Base-by-base conservation (phyloP, 2,113 vertebrate species). In the Melanocharis versteri region DNA sequence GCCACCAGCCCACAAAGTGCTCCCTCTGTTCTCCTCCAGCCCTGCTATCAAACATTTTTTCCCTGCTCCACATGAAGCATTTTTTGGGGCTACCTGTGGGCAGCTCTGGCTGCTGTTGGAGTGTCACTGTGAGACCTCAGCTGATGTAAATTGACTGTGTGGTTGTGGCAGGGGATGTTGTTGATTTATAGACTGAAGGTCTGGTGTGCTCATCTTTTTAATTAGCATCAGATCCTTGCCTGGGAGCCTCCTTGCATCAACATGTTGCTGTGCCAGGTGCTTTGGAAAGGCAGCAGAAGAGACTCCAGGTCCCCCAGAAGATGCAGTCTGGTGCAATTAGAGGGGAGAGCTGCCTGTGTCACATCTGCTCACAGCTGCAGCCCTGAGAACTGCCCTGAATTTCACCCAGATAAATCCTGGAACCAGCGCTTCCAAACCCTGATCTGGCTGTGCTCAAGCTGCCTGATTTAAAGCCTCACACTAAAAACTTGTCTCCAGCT, bases 161-260 rank as follows among this genome's bases (percentile, higher is more conserved):
- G 24, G 2, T 30, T 19, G 76, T 42, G 75, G 87, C 87, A 81
- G 77, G 42, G 51, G 48, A 19, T 70, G 87, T 30, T 65, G 68
- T 57, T 72, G 64, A 62, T 91, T 77, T 87, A 48, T 17, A 54
- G 51, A 89, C 42, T 50, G 83, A 61, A 45, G 64, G 54, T 70
- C 83, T 92, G 76, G 31, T 6, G n/a, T 60, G 91, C 80, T 94
- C 65, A 47, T 84, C 62, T 66, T 62, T 75, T 89, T 89, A 87
- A 87, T 94, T 87, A 91, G 89, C n/a, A 31, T 21, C 64, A 28
- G 72, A 7, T 62, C 54, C 45, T 58, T 84, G 84, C 69, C 81
- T 93, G 90, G 81, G 64, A 95, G 56, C 47, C 27, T 95, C 51
- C 69, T 57, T 68, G 69, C 64, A 78, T 78, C 91, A 70, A 39